Conservation (phyloP, 1,140 invertebrate genomes). For the Drosophila tsacasi region DNA sequence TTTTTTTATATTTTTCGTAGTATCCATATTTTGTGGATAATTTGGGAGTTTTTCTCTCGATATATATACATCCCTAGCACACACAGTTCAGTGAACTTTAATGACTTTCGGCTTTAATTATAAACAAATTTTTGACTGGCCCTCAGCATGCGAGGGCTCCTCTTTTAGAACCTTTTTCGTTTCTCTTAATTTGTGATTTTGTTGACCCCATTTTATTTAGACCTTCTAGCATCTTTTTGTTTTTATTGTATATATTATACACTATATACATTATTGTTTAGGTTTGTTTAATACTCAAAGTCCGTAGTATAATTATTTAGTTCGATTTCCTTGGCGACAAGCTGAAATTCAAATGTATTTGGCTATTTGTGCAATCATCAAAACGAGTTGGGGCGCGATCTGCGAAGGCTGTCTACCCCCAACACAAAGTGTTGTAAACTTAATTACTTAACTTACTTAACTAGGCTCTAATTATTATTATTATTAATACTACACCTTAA, state of each 20-base stretch:
- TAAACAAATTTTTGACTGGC: slow-evolving; percentile 40
- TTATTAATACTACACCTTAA: slow-evolving; percentile 17
- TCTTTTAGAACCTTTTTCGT: neutral
- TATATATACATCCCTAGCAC: slow-evolving; percentile 1
- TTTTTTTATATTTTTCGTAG: neutral
- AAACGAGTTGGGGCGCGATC: slow-evolving; percentile 47
- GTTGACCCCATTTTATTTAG: slow-evolving; percentile 56
- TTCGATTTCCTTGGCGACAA: slow-evolving; percentile 46
- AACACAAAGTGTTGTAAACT: slow-evolving; percentile 68
- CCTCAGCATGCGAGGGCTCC: neutral
- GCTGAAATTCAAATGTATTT: slow-evolving; percentile 69
- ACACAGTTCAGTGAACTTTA: slow-evolving; percentile 46
- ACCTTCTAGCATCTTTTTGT: slow-evolving; percentile 42
- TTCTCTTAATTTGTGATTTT: slow-evolving; percentile 68
- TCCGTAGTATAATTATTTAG: slow-evolving; percentile 70
- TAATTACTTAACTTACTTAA: slow-evolving; percentile 70
- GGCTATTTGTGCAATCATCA: slow-evolving; percentile 80
- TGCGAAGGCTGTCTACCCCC: slow-evolving; percentile 13
- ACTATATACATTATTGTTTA: slow-evolving; percentile 39
- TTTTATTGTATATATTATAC: slow-evolving; percentile 57
- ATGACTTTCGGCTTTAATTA: slow-evolving; percentile 48
- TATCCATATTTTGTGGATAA: neutral
- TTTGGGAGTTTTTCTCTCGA: neutral
- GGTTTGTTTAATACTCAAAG: slow-evolving; percentile 74
- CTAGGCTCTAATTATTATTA: slow-evolving; percentile 45